Evolutionary conservation across 2,113 vertebrate species (phyloP).

Genomic region (Strigops habroptila): DNA sequence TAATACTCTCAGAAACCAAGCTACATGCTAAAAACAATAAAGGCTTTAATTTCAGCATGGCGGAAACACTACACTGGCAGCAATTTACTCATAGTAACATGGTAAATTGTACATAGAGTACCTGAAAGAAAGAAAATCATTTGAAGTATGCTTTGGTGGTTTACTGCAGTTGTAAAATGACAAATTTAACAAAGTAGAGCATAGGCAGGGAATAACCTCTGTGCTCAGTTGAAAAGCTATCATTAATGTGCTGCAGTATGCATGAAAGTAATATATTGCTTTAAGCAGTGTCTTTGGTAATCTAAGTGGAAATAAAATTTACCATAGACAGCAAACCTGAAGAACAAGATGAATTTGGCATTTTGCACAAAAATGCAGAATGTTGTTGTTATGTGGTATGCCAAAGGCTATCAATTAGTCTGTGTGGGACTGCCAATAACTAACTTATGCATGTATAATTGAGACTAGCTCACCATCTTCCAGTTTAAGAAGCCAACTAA

Average conservation of each 20-base stretch:
- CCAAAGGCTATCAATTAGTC: neutral
- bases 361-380: neutral
- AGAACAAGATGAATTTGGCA: neutral
- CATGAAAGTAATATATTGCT: neutral
- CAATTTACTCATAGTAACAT: neutral
- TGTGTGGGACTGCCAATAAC: neutral
- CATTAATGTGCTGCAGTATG: neutral
- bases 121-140: neutral
- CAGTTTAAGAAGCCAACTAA: neutral
- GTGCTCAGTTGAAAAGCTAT: neutral
- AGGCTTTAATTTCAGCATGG: neutral
- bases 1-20: neutral
- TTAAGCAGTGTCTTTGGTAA: neutral
- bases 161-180: neutral
- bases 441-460: neutral
- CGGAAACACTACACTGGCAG: neutral
- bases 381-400: neutral
- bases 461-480: neutral
- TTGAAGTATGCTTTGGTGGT: neutral
- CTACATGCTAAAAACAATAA: neutral
- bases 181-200: neutral
- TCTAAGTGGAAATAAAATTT: neutral
- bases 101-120: neutral
- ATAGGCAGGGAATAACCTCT: neutral
- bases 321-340: neutral